Percentiles rank a stretch among this genome's conserved stretches.
Evolutionary conservation across 2,797 vertebrate species (phyloP).

Genomic region (Enteromius radiatus): DNA sequence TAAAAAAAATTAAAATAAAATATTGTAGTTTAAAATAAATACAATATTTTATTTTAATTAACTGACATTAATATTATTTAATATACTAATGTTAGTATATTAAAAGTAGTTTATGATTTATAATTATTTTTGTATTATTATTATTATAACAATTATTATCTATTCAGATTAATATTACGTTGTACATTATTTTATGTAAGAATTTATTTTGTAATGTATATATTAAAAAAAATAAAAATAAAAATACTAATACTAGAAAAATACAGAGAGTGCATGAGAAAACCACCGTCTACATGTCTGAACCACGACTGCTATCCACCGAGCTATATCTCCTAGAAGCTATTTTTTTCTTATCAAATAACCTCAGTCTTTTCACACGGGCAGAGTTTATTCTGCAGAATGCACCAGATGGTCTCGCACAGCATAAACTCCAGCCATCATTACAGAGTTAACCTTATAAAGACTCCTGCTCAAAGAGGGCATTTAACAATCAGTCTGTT

Average conservation of each 20-base stretch:
- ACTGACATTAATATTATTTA: neutral
- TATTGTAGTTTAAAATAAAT: neutral
- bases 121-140: neutral
- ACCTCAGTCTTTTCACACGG: slow-evolving; percentile 1
- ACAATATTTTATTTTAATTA: neutral
- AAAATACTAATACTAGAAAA: neutral
- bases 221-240: neutral
- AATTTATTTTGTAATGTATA: neutral
- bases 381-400: slow-evolving; percentile 40
- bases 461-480: slow-evolving; percentile 28
- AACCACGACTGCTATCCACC: neutral
- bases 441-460: slow-evolving; percentile 40
- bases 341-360: neutral
- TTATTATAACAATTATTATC: neutral
- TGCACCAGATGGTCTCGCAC: slow-evolving; percentile 48
- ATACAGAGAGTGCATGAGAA: neutral
- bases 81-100: neutral
- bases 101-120: neutral
- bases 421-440: slow-evolving; percentile 41
- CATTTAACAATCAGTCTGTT: slow-evolving; percentile 56
- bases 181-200: neutral
- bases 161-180: neutral
- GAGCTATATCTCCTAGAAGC: neutral
- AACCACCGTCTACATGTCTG: neutral
- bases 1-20: too few species aligned